Evolutionary conservation across 2,888 invertebrate genomes (phyloP).

Genomic region (Quadriops clusia): DNA sequence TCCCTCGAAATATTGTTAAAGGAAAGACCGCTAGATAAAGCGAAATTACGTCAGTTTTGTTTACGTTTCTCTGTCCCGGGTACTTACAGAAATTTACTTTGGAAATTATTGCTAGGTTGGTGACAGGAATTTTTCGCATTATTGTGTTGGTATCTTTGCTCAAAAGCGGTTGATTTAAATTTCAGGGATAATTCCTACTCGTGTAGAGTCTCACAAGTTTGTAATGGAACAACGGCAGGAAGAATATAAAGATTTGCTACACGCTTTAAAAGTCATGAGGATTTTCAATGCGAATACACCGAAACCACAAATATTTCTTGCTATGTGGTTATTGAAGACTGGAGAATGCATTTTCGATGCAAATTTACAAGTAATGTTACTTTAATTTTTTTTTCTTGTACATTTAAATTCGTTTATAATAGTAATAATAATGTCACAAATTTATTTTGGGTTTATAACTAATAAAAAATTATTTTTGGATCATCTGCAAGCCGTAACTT

Average conservation of each 20-base stretch:
- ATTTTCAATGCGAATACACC: constrained; percentile 52
- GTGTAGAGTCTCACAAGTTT: constrained; percentile 62
- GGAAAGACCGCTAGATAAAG: constrained; percentile 68
- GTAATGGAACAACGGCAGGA: constrained; percentile 61
- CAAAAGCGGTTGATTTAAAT: constrained; percentile 7
- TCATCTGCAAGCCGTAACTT: too few relatives aligned
- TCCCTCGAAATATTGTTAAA: constrained; percentile 79
- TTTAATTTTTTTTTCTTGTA: too few relatives aligned
- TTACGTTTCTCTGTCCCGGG: constrained; percentile 73
- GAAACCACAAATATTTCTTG: constrained; percentile 54
- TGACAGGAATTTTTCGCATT: constrained; percentile 18
- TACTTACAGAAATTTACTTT: constrained; percentile 66
- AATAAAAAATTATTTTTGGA: too few relatives aligned
- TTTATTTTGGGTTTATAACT: too few relatives aligned
- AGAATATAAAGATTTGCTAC: constrained; percentile 62
- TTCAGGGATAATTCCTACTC: constrained; percentile 64
- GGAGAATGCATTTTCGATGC: constrained; percentile 45
- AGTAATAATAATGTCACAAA: too few relatives aligned
- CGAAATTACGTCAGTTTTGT: constrained; percentile 75
- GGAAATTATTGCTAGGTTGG: constrained; percentile 81
- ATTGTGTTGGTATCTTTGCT: neutral
- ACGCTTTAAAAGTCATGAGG: constrained; percentile 57
- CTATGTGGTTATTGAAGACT: constrained; percentile 72
- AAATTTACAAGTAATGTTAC: constrained; percentile 34
- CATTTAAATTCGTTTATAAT: neutral